Evolutionary conservation across 2,797 vertebrate species (phyloP), one percentile per base, ranked within the genome.

Genomic region (Botia kubotai): DNA sequence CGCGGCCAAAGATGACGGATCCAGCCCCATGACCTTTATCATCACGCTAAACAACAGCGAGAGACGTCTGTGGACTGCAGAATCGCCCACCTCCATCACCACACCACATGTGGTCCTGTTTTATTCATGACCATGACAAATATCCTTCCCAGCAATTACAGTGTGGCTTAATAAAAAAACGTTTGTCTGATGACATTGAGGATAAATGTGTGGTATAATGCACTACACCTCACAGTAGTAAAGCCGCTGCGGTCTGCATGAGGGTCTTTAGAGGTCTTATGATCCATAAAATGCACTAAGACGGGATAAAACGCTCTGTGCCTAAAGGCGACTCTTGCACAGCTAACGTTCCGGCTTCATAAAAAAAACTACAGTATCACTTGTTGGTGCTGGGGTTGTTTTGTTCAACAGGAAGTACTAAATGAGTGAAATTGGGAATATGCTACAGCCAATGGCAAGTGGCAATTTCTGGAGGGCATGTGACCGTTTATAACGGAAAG

Each of bases 101-200:
- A 60, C 26, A 4, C 70, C 66, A 55, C 82, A 84, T 66, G 78
- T 84, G 82, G 50, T 75, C 77, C 65, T 82, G 74, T 80, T 86
- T 86, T 75, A 86, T 84, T 84, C 74, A 82, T 78, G 77, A 84
- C 55, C 65, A 57, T 75, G 75, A 81, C 66, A 17, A 83, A 86
- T 84, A 83, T 81, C 57, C 60, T 75, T 78, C 19, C 48, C 57
- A 67, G 66, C 63, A 80, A 79, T 84, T 82, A 84, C n/a, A 21
- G 46, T 63, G 60, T 23, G 78, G 74, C 33, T 65, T 26, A 67
- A 71, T 67, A 76, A 70, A 77, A 26, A 84, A 76, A 63, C 7
- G 58, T 14, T 69, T 23, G 23, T 53, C 57, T 77, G 60, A 46
- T 71, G 82, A 79, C 75, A 79, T 36, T 73, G 68, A 77, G 52